Evolutionary conservation across 2,888 invertebrate species (phyloP).

Genomic region (Drosophila infuscata): DNA sequence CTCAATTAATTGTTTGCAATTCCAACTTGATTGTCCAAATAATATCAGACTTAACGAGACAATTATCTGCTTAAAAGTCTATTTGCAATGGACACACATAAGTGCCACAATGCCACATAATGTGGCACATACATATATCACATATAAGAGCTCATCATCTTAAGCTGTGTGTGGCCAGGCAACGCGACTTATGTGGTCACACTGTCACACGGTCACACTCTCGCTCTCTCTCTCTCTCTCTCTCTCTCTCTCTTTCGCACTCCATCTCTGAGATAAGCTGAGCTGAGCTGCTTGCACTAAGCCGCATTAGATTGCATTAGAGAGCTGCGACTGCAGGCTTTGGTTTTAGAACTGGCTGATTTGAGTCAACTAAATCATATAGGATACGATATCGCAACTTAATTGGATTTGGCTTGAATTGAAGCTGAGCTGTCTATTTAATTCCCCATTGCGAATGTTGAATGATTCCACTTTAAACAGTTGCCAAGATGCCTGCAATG

Average conservation of each 20-base stretch:
- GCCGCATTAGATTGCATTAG: constrained; percentile 27
- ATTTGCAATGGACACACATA: neutral
- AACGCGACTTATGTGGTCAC: constrained; percentile 1
- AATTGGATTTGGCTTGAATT: constrained; percentile 19
- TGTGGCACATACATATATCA: neutral
- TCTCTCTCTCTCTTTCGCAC: neutral
- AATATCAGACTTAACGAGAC: neutral
- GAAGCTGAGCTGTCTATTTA: neutral
- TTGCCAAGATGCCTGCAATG: constrained; percentile 15
- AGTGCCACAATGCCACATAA: neutral
- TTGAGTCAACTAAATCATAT: neutral
- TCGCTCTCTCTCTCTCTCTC: neutral
- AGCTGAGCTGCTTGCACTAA: constrained; percentile 10
- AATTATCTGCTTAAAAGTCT: neutral
- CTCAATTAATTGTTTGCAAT: neutral
- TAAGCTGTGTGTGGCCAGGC: neutral
- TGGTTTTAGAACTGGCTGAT: neutral
- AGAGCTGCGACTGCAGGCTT: constrained; percentile 4
- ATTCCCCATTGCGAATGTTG: constrained; percentile 12
- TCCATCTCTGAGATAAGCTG: neutral
- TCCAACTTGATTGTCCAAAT: neutral
- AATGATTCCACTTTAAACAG: constrained; percentile 20
- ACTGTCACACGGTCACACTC: neutral
- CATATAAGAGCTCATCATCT: neutral
- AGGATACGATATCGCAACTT: constrained; percentile 11